phyloP scores from a whole-genome alignment of 2,113 vertebrate genomes.

The Stigmatopora argus region DNA sequence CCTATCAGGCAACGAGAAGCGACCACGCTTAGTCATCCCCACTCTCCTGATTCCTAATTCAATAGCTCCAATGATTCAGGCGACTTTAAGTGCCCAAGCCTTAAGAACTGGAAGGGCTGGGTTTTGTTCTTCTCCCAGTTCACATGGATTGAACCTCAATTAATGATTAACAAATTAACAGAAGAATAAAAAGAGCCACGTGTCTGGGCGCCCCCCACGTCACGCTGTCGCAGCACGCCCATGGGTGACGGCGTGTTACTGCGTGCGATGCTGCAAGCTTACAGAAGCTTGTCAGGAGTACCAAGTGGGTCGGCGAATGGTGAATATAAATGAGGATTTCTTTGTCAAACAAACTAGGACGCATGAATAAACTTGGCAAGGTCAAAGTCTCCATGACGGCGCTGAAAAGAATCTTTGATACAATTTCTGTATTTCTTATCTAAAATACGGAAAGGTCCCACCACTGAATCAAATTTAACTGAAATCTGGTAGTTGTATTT shows the following conservation, averaged over 20 bases:
- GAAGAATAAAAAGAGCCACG: too few species aligned
- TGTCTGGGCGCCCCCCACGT: background rate
- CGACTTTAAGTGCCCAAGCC: background rate
- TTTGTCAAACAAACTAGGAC: background rate
- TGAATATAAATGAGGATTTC: conserved; percentile 10
- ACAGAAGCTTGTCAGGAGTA: conserved; percentile 18
- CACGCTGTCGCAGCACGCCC: conserved; percentile 34
- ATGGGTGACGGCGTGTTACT: conserved; percentile 31
- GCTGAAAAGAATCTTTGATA: background rate
- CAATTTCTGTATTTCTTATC: too few species aligned
- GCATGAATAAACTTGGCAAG: background rate
- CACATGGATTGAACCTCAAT: too few species aligned
- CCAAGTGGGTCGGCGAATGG: background rate
- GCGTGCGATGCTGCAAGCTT: conserved; percentile 17
- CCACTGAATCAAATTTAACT: too few species aligned
- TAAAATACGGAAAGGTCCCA: too few species aligned
- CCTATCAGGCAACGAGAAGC: conserved; percentile 55
- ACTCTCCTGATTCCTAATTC: background rate
- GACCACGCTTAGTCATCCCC: conserved; percentile 34
- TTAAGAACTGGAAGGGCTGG: too few species aligned
- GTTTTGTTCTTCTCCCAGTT: too few species aligned
- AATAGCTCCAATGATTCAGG: background rate
- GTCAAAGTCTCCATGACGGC: background rate
- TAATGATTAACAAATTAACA: too few species aligned
- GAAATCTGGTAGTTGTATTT: too few species aligned